Percentiles rank a stretch among this genome's conserved stretches.
Conservation (phyloP, 2,113 vertebrate species). For the Ranitomeya variabilis region DNA sequence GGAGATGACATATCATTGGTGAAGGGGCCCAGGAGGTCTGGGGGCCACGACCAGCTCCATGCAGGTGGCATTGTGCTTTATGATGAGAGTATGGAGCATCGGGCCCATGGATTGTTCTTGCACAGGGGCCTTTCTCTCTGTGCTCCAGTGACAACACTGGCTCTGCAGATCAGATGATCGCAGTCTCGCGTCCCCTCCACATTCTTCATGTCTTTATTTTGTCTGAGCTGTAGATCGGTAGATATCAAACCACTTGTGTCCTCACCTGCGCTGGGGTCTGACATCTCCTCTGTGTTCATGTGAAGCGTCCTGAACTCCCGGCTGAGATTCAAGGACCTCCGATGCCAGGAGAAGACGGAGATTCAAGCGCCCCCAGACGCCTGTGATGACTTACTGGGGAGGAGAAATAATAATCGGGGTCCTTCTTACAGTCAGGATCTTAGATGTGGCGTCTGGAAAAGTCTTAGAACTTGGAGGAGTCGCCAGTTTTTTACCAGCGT, state of each 20-base stretch:
- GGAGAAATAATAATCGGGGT: not conserved
- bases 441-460: not conserved
- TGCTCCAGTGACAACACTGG: not conserved
- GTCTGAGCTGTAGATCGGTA: not conserved
- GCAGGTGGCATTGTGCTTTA: too few species aligned
- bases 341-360: too few species aligned
- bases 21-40: too few species aligned
- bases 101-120: too few species aligned
- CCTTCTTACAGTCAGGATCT: not conserved
- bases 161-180: not conserved
- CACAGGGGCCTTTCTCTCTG: not conserved
- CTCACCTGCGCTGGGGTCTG: not conserved
- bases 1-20: too few species aligned
- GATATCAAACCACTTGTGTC: not conserved
- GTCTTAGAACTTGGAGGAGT: not conserved
- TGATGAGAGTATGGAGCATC: too few species aligned
- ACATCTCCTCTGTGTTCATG: not conserved
- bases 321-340: not conserved
- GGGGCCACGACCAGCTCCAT: too few species aligned
- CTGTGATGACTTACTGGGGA: not conserved
- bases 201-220: slow-evolving; percentile 13
- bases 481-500: not conserved
- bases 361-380: not conserved
- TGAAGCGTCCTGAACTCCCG: not conserved
- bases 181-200: not conserved